Base-by-base conservation (phyloP, 1,140 invertebrate genomes). In the Melitaea cinxia region DNA sequence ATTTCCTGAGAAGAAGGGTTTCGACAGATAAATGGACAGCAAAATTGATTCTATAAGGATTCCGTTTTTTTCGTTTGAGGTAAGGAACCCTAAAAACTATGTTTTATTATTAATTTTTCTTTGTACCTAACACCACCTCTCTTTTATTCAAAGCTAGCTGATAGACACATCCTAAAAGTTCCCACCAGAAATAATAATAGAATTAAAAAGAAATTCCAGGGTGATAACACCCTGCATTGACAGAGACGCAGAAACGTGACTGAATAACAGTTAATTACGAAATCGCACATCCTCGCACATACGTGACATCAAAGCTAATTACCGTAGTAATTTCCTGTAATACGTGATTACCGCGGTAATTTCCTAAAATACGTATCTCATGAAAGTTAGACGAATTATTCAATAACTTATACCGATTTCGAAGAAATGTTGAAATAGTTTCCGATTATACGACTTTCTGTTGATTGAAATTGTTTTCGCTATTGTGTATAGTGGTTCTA, bases 271-370 rank as follows among this genome's bases (percentile, higher is more conserved):
- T 23, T 47, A 23, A 45, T 39, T 45, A 47, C 42, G 19, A n/a
- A 24, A n/a, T 14, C 42, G 14, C 21, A 47, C 42, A 47, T 5
- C 17, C n/a, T n/a, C 19, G 14, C 19, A 23, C 21, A 47, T 47
- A 23, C 42, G 42, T 47, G 42, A 47, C 42, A 19, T 47, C 42
- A 4, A 2, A 7, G 10, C 19, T 47, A 23, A 47, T 47, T 47
- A 47, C 42, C 42, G 42, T 19, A 19, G 37, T 42, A 47, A 47
- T 47, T 47, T 47, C 17, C 42, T 12, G 42, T 47, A 24, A 47
- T 23, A 23, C 42, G 9, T 47, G n/a, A 47, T 47, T 47, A 47
- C 42, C 42, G 42, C 42, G 42, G 37, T 42, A 47, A 47, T 47
- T 47, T 47, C 17, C 42, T 23, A 17, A 9, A 9, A 42, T 42